Evolutionary conservation across 2,113 vertebrate genomes (phyloP), one percentile per base, ranked within the genome.

Genomic region (Ammospiza nelsoni): DNA sequence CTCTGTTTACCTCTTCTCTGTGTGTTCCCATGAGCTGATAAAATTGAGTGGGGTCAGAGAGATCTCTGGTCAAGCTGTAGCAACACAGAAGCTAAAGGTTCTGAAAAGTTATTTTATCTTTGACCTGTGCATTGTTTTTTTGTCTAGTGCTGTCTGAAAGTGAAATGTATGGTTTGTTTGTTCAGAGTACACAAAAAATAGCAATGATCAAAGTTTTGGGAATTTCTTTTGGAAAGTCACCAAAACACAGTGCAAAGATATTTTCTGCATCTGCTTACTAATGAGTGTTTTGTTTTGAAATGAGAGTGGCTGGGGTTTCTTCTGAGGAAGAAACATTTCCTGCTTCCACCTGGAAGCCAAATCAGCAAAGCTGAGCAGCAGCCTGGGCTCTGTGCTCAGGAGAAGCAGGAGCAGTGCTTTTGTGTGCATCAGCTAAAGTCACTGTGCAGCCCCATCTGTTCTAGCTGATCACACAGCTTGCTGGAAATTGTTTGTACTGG

Each of bases 401-500:
- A 89, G 62, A 65, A 68, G 54, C 66, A 79, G 89, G 68, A 94
- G 91, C 51, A 33, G 22, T 3, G 17, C 10, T 83, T 86, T 85
- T 82, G 52, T 87, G 82, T 41, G 52, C 7, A 3, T 93, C 92
- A 96, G 95, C 92, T 91, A 52, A 94, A 96, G 75, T 63, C 1
- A 1, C 79, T 63, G 52, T 63, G 71, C 68, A 59, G 67, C 24
- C 55, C 89, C 94, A 96, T 96, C 91, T 95, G 89, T 71, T 92
- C 74, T 7, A 71, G n/a, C 51, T 94, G 82, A 82, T 80, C 28
- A 54, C 41, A 79, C 62, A 63, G 24, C 55, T 75, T 80, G 57
- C 55, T 87, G 54, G 49, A 68, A 41, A 8, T 8, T n/a, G 22
- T 17, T 66, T 78, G 58, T 43, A 9, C 33, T 88, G 25, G 33